Base-by-base conservation (phyloP, 2,888 invertebrate genomes). In the Epistrophella euchroma region DNA sequence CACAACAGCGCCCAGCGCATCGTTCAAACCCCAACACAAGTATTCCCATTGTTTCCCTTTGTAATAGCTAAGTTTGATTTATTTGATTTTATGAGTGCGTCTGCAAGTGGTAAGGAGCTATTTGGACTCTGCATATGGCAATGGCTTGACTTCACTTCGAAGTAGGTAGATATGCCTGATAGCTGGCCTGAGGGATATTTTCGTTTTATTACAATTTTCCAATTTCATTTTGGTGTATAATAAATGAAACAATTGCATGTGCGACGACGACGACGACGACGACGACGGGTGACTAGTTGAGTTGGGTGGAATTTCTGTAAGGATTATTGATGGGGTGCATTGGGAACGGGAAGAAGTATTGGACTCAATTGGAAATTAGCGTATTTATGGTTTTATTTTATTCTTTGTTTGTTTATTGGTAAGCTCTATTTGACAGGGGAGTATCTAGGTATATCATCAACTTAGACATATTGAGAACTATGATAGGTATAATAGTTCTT, bases 171-270 rank as follows among this genome's bases (percentile, higher is more conserved):
- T 71, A 25, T 71, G 45, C 62, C 5, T 45, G 19, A 15, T 79
- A 50, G 47, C 70, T 64, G 71, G 81, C 77, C 77, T 45, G 37
- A 73, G 72, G 86, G 86, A 82, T 86, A 78, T 86, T 86, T 86
- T 62, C 77, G 81, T 86, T 86, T 86, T 86, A 86, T 86, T 81
- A 86, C 77, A 37, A 66, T 86, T 86, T 86, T 86, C 86, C 86
- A 82, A 86, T 86, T 86, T 81, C 73, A 71, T 71, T 81, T 78
- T 52, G 64, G 22, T 71, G 32, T 71, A 82, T 74, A 82, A 52
- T 52, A 78, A 81, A 70, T 64, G 81, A 82, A 82, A 74, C 86
- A 86, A 78, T 81, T 82, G 86, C 77, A 71, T 70, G 77, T n/a
- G 64, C 13, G 40, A n/a, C n/a, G n/a, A n/a, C n/a, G n/a, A n/a